These are phyloP conservation scores for Trogon melanurus DNA, from an alignment of 2,113 vertebrate species.

Conservation along the genomic window DNA sequence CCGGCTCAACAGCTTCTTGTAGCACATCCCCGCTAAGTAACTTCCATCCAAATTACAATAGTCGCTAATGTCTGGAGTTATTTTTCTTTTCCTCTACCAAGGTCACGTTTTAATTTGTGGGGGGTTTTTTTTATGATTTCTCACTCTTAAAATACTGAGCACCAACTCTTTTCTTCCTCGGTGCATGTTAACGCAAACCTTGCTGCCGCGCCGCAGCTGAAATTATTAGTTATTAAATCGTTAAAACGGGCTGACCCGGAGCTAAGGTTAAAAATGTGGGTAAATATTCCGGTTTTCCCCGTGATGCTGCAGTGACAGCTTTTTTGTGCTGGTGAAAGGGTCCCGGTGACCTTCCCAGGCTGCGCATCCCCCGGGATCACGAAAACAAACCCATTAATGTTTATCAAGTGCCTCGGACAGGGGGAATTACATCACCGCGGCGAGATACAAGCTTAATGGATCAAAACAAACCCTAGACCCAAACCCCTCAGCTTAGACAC, in stretches of 20 bases:
- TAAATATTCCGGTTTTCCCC: accelerated
- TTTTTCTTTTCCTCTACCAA: not conserved
- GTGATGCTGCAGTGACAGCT: not conserved
- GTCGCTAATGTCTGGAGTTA: not conserved
- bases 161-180: not conserved
- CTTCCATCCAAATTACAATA: not conserved
- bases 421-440: slow-evolving; percentile 11
- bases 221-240: not conserved
- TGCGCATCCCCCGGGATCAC: accelerated
- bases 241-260: not conserved
- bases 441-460: slow-evolving; percentile 10
- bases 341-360: not conserved
- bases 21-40: not conserved
- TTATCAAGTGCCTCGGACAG: slow-evolving; percentile 9
- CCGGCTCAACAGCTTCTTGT: not conserved
- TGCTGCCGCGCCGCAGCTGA: not conserved
- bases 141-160: not conserved
- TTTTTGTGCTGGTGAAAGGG: not conserved
- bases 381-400: slow-evolving; percentile 36
- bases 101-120: not conserved
- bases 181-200: accelerated
- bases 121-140: not conserved
- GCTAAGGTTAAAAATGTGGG: not conserved
- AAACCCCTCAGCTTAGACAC: not conserved
- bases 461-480: slow-evolving; percentile 25